Conservation (phyloP, 2,797 vertebrate genomes). For the Erethizon dorsatum region DNA sequence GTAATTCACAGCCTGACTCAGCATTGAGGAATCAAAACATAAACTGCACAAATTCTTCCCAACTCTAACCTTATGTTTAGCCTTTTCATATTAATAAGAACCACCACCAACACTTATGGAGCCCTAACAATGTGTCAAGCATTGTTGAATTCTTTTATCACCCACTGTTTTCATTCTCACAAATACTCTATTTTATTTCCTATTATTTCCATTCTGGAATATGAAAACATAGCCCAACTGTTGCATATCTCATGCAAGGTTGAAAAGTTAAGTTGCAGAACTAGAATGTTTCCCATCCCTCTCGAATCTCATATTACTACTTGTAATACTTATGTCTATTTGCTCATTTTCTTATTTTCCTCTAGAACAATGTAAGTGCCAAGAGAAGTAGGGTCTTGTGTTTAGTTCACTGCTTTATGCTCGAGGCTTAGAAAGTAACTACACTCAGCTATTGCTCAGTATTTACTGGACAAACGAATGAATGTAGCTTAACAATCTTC, state of each 20-base stretch:
- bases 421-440: not conserved
- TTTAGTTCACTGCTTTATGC: not conserved
- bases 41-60: constrained; percentile 34
- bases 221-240: not conserved
- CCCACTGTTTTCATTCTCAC: constrained; percentile 36
- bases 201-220: constrained; percentile 2
- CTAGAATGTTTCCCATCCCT: not conserved
- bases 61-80: not conserved
- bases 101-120: not conserved
- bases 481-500: constrained; percentile 6
- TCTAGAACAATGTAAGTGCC: not conserved
- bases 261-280: constrained; percentile 39
- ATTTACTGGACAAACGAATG: not conserved
- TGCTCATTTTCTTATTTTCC: constrained; percentile 12
- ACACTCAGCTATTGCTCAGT: not conserved
- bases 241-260: not conserved
- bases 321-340: not conserved
- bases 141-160: constrained; percentile 16
- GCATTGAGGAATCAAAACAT: not conserved
- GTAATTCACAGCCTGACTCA: not conserved
- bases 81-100: constrained; percentile 26
- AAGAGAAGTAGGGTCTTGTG: not conserved
- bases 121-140: not conserved
- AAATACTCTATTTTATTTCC: not conserved
- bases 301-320: not conserved